Percentiles rank a stretch among this genome's conserved stretches.
These are phyloP conservation scores for Diplogasteroides magnus DNA, from an alignment of 1,140 invertebrate species.

Conservation along the genomic window DNA sequence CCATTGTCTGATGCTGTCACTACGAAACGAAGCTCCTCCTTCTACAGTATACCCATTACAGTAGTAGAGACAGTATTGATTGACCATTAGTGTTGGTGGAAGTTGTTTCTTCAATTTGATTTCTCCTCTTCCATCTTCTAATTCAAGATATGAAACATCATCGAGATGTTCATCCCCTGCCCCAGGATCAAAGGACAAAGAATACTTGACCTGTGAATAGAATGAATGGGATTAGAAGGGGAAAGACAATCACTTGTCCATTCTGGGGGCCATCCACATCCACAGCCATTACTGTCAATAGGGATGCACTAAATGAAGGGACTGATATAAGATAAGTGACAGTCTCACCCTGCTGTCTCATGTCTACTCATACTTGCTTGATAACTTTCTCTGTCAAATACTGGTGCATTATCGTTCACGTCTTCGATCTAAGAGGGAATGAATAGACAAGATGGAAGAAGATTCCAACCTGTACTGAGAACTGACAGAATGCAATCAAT, in stretches of 20 bases:
- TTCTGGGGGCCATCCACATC: constrained; percentile 45
- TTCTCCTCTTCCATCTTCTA: constrained; percentile 37
- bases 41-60: constrained; percentile 13
- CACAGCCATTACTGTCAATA: constrained; percentile 46
- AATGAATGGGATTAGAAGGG: too few relatives aligned
- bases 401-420: constrained; percentile 48
- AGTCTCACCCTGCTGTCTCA: constrained; percentile 11
- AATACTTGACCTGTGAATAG: too few relatives aligned
- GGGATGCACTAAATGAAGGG: not conserved
- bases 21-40: constrained; percentile 38
- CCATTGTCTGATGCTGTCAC: constrained; percentile 50
- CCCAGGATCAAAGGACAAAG: constrained; percentile 35
- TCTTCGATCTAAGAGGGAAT: constrained; percentile 27
- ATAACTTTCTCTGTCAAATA: constrained; percentile 46
- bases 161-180: constrained; percentile 34
- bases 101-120: constrained; percentile 38
- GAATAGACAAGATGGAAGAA: not conserved
- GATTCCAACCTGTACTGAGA: constrained; percentile 37
- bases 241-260: constrained; percentile 44
- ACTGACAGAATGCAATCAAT: constrained; percentile 52
- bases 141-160: constrained; percentile 40
- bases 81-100: constrained; percentile 19
- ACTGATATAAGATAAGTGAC: not conserved
- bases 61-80: not conserved
- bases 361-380: constrained; percentile 40